phyloP scores from a whole-genome alignment of 2,797 vertebrate genomes.

The Sciurus vulgaris region DNA sequence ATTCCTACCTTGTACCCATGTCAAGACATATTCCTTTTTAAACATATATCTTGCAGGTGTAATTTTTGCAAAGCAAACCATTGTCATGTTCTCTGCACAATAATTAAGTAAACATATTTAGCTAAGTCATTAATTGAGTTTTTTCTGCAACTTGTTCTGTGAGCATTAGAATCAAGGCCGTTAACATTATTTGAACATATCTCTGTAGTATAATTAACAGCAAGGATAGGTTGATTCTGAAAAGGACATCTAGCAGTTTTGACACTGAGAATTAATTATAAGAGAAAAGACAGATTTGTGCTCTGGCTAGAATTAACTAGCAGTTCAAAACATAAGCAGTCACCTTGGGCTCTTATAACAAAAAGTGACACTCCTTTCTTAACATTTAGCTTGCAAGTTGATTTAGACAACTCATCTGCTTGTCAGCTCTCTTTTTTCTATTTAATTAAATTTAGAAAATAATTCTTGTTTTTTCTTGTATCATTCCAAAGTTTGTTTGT shows the following conservation, averaged over 20 bases:
- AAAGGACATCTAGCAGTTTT: conserved; percentile 87
- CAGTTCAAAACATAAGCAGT: conserved; percentile 88
- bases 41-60: not conserved
- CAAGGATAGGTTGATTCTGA: conserved; percentile 82
- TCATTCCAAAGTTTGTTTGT: conserved; percentile 89
- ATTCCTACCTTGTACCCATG: not conserved
- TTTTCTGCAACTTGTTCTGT: conserved; percentile 56
- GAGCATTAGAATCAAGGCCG: not conserved
- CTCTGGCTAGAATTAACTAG: conserved; percentile 88
- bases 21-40: not conserved
- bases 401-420: conserved; percentile 84
- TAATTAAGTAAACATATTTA: conserved; percentile 76
- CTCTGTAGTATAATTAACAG: conserved; percentile 86
- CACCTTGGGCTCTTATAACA: conserved; percentile 88
- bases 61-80: conserved; percentile 51
- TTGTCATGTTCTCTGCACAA: conserved; percentile 65
- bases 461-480: conserved; percentile 83
- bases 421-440: conserved; percentile 80
- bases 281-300: conserved; percentile 89
- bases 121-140: conserved; percentile 54
- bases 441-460: conserved; percentile 87
- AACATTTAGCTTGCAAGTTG: conserved; percentile 84
- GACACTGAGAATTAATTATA: conserved; percentile 90
- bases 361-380: conserved; percentile 87
- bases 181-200: conserved; percentile 73